A percentile compares a stretch with the other conserved stretches of the same genome.
These are phyloP conservation scores for Pandemis corylana DNA, from an alignment of 2,888 invertebrate species.

Conservation along the genomic window DNA sequence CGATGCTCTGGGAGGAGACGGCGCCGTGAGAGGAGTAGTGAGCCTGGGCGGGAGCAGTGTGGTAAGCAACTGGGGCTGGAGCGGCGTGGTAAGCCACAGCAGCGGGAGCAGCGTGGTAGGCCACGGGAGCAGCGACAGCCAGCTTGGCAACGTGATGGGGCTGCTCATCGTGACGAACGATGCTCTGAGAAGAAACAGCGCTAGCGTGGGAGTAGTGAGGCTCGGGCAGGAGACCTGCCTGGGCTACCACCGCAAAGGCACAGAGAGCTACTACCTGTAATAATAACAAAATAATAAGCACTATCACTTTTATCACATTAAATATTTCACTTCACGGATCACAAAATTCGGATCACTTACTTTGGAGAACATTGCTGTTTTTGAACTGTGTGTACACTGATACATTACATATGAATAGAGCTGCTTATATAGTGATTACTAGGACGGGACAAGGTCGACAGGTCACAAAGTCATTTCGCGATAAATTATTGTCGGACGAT, in stretches of 20 bases:
- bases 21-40: constrained; percentile 49
- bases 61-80: constrained; percentile 46
- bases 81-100: constrained; percentile 47
- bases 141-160: constrained; percentile 45
- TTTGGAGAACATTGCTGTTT: constrained; percentile 46
- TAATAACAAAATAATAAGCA: neutral
- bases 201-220: constrained; percentile 49
- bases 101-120: constrained; percentile 54
- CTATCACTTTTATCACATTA: constrained; percentile 7
- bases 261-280: constrained; percentile 48
- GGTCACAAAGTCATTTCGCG: constrained; percentile 44
- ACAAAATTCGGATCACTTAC: constrained; percentile 43
- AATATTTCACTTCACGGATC: constrained; percentile 28
- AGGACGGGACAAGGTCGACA: constrained; percentile 47
- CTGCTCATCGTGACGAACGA: constrained; percentile 60
- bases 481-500: constrained; percentile 36
- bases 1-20: constrained; percentile 59
- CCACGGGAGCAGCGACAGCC: constrained; percentile 52
- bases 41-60: constrained; percentile 46
- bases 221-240: constrained; percentile 48
- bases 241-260: constrained; percentile 51
- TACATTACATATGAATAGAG: constrained; percentile 42
- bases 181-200: constrained; percentile 68
- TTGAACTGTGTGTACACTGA: constrained; percentile 41
- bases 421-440: constrained; percentile 47